A percentile compares a stretch with the other conserved stretches of the same genome.
Conservation (phyloP, 2,888 invertebrate species). For the Nemurella pictetii region DNA sequence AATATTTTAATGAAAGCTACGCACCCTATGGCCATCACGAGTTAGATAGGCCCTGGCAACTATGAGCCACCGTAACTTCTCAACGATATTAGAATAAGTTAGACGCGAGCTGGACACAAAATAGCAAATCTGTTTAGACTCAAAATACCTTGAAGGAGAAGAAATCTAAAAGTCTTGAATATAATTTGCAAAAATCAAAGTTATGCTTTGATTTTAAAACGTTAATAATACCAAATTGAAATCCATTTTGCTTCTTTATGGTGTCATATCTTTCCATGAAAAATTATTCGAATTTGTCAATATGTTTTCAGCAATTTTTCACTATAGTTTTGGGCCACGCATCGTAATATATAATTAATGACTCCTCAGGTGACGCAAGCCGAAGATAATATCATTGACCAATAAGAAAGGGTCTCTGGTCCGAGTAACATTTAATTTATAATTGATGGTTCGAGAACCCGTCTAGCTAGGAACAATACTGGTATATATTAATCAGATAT, state of each 20-base stretch:
- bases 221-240: background rate
- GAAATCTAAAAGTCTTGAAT: too few species aligned
- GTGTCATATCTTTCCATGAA: background rate
- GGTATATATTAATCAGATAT: background rate
- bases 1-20: background rate
- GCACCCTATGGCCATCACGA: conserved; percentile 16
- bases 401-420: background rate
- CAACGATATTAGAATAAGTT: background rate
- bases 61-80: conserved; percentile 9
- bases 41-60: conserved; percentile 21
- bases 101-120: background rate
- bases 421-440: background rate
- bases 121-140: background rate
- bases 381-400: background rate
- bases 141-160: background rate
- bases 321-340: background rate
- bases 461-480: background rate
- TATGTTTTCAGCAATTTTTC: background rate
- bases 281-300: background rate
- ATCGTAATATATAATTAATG: background rate
- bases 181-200: too few species aligned
- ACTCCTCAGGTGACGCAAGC: background rate
- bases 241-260: background rate
- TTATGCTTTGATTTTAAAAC: background rate
- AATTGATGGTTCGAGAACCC: background rate